A percentile compares a stretch with the other conserved stretches of the same genome.
phyloP scores from a whole-genome alignment of 2,113 vertebrate genomes.

The Theristicus caerulescens region DNA sequence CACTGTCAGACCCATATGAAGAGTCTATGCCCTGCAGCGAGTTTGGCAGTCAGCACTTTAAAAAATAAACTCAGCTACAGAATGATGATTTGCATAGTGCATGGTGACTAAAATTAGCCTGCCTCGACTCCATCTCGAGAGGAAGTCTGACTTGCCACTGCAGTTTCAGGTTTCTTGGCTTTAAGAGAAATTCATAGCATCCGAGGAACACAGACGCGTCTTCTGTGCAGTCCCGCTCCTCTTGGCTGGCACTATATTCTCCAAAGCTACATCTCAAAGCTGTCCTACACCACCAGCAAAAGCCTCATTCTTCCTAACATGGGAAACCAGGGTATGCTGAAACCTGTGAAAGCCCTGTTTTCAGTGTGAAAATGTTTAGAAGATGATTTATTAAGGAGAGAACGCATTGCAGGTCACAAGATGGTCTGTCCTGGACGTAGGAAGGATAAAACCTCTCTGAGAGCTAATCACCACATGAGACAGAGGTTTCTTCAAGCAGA shows the following conservation, averaged over 20 bases:
- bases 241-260: neutral
- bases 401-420: rapidly evolving
- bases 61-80: slow-evolving; percentile 10
- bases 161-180: slow-evolving; percentile 46
- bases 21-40: neutral
- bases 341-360: neutral
- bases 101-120: slow-evolving; percentile 51
- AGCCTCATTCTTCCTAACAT: neutral
- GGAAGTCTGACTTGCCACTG: slow-evolving; percentile 34
- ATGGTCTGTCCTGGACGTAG: neutral
- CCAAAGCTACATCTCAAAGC: neutral
- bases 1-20: neutral
- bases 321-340: neutral
- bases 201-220: neutral
- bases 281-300: neutral
- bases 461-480: neutral
- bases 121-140: neutral
- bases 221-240: slow-evolving; percentile 4
- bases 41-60: slow-evolving; percentile 36
- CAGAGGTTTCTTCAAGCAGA: neutral
- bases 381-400: neutral
- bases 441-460: neutral
- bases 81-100: slow-evolving; percentile 17
- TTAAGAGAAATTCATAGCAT: neutral
- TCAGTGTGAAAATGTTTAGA: neutral